phyloP scores from a whole-genome alignment of 2,888 invertebrate species.

The Drosophila infuscata region DNA sequence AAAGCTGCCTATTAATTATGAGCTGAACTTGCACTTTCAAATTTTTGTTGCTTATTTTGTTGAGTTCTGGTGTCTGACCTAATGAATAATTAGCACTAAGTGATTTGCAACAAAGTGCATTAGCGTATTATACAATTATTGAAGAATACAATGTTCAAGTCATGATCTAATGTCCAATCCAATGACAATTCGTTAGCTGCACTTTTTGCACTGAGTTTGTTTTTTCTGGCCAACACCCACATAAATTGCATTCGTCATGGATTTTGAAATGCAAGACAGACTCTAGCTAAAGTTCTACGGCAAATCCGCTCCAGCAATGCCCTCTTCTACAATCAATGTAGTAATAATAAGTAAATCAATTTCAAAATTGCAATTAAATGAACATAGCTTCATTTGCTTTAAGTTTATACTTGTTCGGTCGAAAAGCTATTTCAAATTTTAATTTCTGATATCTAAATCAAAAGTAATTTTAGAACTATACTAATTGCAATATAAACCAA shows the following conservation, averaged over 20 bases:
- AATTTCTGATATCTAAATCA: neutral
- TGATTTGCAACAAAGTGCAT: conserved; percentile 40
- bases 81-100: conserved; percentile 51
- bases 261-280: conserved; percentile 26
- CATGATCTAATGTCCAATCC: conserved; percentile 37
- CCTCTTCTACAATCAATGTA: neutral
- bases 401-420: neutral
- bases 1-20: neutral
- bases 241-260: conserved; percentile 32
- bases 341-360: neutral
- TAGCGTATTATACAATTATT: conserved; percentile 12
- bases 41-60: neutral
- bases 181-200: conserved; percentile 42
- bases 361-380: neutral
- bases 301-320: neutral
- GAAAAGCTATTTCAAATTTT: neutral
- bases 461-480: neutral
- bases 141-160: conserved; percentile 54
- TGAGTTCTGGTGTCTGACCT: conserved; percentile 10
- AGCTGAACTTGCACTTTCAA: neutral
- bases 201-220: conserved; percentile 26
- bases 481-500: neutral
- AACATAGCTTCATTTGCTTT: neutral
- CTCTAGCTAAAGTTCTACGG: neutral
- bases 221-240: conserved; percentile 4